Conservation (phyloP, 2,797 vertebrate genomes). For the Pseudomugil tenellus region DNA sequence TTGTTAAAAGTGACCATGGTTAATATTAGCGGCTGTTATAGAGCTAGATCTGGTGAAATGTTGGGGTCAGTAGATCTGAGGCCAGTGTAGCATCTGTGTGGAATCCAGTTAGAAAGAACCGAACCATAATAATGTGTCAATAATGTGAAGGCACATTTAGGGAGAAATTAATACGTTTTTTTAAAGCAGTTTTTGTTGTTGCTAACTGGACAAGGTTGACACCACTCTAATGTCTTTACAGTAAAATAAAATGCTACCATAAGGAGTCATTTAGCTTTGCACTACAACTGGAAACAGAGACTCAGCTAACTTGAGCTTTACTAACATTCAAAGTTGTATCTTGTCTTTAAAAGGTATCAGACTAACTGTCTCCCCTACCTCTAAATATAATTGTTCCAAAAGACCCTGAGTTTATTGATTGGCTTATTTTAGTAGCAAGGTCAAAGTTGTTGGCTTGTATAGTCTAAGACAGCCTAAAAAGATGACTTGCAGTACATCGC, state of each 20-base stretch:
- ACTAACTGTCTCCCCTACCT: neutral
- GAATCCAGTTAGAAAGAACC: slow-evolving; percentile 40
- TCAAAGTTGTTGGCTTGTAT: neutral
- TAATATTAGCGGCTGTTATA: no score
- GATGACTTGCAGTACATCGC: neutral
- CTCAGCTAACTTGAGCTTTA: slow-evolving; percentile 1
- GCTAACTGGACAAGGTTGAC: neutral
- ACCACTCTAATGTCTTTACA: neutral
- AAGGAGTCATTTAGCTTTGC: slow-evolving; percentile 6
- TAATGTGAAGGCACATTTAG: slow-evolving; percentile 7
- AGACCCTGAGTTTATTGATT: slow-evolving; percentile 4
- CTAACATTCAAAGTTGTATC: neutral
- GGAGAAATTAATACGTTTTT: neutral
- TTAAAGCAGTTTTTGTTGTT: slow-evolving; percentile 12
- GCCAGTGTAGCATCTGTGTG: slow-evolving; percentile 50
- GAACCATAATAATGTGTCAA: neutral
- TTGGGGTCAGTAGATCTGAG: slow-evolving; percentile 38
- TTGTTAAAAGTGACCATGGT: neutral
- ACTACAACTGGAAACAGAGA: slow-evolving; percentile 2
- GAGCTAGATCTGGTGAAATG: neutral
- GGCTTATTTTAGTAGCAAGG: slow-evolving; percentile 1
- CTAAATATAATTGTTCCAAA: slow-evolving; percentile 5
- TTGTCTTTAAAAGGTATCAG: neutral
- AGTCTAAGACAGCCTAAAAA: neutral
- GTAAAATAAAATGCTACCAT: slow-evolving; percentile 2